A percentile compares a stretch with the other conserved stretches of the same genome.
Conservation (phyloP, 2,888 invertebrate species). For the Pegoplata infirma region DNA sequence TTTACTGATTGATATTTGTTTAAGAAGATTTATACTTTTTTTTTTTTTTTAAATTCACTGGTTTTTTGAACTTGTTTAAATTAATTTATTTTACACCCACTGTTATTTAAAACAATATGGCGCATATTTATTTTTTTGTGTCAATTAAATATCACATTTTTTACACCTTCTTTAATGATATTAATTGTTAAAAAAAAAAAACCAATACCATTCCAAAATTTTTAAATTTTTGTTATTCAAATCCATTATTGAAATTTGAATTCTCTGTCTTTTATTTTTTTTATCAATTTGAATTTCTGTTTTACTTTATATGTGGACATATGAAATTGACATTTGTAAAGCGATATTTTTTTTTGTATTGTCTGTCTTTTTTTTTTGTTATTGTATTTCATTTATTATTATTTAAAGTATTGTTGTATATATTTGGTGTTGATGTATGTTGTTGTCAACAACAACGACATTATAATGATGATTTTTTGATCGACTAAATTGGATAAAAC, state of each 20-base stretch:
- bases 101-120: slow-evolving; percentile 58
- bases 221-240: neutral
- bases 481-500: slow-evolving; percentile 31
- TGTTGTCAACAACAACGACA: slow-evolving; percentile 52
- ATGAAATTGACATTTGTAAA: slow-evolving; percentile 55
- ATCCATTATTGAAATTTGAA: slow-evolving; percentile 5
- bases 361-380: neutral
- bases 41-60: neutral
- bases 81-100: slow-evolving; percentile 34
- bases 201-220: slow-evolving; percentile 24
- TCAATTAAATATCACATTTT: slow-evolving; percentile 36
- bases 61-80: neutral
- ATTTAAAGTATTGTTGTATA: slow-evolving; percentile 17
- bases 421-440: slow-evolving; percentile 53
- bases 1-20: no score
- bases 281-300: slow-evolving; percentile 13
- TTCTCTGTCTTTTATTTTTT: slow-evolving; percentile 10
- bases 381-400: slow-evolving; percentile 12
- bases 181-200: neutral
- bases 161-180: slow-evolving; percentile 26
- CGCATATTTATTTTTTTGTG: slow-evolving; percentile 20
- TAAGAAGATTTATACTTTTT: no score
- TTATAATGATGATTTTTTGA: slow-evolving; percentile 52
- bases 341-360: slow-evolving; percentile 44
- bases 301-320: slow-evolving; percentile 39